Base-by-base conservation (phyloP, 2,113 vertebrate species). In the Apeltes quadracus region DNA sequence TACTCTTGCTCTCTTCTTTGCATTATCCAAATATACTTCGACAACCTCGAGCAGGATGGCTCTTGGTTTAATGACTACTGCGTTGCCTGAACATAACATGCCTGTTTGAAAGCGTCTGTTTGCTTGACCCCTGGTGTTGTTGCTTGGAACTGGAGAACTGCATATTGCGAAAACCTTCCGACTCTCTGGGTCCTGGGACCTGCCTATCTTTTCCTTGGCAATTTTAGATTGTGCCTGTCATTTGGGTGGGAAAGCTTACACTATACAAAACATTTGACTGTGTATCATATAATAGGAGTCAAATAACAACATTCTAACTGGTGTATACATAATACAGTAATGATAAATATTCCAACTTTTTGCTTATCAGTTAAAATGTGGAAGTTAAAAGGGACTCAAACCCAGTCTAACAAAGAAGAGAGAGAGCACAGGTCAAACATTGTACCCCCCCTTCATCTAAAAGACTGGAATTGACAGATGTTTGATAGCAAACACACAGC, bases 401-500 rank as follows among this genome's bases (percentile, higher is more conserved):
- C 41, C 61, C 55, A 57, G 39, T 53, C 41, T 12, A 27, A 62
- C 75, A 58, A 68, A 34, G 59, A 68, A 15, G 22, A 84, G 14
- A n/a, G 13, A 83, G 25, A 72, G n/a, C 39, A 53, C 41, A 65
- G 84, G 84, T 89, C 79, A 89, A 82, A 50, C 73, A 16, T 38
- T 18, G 48, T 36, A 61, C 41, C 58, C 43, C 51, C 72, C 83
- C 65, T 69, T 75, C 69, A 82, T 86, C 70, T 78, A 34, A 67
- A 72, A 61, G 70, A 78, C 44, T 53, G 68, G 86, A 84, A 84
- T 70, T 82, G 64, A 84, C 75, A 89, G 77, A 89, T 85, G 80
- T 89, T 88, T 85, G 76, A 86, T 86, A 90, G 61, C 25, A 44
- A 89, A 87, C 84, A 90, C 83, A 76, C 76, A 84, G 85, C 87